phyloP scores from a whole-genome alignment of 2,888 invertebrate genomes.

The Leptodirus hochenwartii region DNA sequence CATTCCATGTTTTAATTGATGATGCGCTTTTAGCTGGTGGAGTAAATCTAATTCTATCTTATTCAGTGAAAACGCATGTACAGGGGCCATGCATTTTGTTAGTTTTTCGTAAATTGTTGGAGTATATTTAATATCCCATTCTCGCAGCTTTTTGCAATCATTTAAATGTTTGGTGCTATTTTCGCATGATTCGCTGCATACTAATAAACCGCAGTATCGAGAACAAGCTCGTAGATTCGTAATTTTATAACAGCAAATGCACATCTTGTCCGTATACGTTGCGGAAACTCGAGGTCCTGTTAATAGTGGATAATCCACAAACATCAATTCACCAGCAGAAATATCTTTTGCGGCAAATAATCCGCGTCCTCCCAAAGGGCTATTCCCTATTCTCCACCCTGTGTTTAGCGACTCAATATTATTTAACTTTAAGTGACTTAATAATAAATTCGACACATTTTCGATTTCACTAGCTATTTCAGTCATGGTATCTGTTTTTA shows the following conservation, averaged over 20 bases:
- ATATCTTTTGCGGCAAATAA: slow-evolving; percentile 50
- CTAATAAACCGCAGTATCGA: slow-evolving; percentile 44
- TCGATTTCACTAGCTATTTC: too few species aligned
- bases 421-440: too few species aligned
- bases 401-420: too few species aligned
- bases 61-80: slow-evolving; percentile 26
- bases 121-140: slow-evolving; percentile 25
- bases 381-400: slow-evolving; percentile 45
- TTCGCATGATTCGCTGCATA: slow-evolving; percentile 49
- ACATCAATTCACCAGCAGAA: slow-evolving; percentile 46
- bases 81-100: slow-evolving; percentile 26
- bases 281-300: slow-evolving; percentile 45
- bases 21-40: slow-evolving; percentile 32
- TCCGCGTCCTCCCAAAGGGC: slow-evolving; percentile 49
- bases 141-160: slow-evolving; percentile 45
- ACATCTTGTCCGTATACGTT: slow-evolving; percentile 34
- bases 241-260: slow-evolving; percentile 43
- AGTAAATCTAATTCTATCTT: slow-evolving; percentile 33
- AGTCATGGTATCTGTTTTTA: too few species aligned
- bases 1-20: slow-evolving; percentile 29
- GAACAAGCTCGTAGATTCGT: slow-evolving; percentile 32
- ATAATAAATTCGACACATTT: too few species aligned
- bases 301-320: slow-evolving; percentile 49
- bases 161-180: slow-evolving; percentile 34
- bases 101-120: slow-evolving; percentile 13